Evolutionary conservation across 2,113 vertebrate species (phyloP).

Genomic region (Chionomys nivalis): DNA sequence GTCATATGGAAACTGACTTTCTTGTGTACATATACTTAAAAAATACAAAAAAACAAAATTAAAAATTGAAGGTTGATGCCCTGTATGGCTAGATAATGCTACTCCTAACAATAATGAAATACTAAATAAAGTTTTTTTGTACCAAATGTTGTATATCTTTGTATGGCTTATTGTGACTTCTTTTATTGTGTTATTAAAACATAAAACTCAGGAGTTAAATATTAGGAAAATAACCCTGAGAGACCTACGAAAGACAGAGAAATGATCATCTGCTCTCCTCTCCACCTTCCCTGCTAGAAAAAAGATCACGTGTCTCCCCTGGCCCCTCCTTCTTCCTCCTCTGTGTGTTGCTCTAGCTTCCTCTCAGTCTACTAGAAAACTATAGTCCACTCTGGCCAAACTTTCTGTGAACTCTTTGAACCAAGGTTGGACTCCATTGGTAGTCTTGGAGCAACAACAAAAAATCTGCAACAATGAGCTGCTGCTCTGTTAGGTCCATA

Average conservation of each 20-base stretch:
- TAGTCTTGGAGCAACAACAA: not conserved
- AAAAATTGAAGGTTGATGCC: not conserved
- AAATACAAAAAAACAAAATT: not conserved
- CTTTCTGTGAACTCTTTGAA: not conserved
- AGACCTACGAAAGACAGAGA: not conserved
- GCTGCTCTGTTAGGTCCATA: not conserved
- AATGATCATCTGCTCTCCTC: not conserved
- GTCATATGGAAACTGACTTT: not conserved
- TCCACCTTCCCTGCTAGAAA: not conserved
- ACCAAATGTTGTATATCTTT: not conserved
- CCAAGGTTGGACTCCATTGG: not conserved
- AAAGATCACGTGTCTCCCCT: accelerated
- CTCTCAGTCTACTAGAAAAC: not conserved
- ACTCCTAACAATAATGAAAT: not conserved
- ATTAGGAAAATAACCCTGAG: not conserved
- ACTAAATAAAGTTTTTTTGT: not conserved
- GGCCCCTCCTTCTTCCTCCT: not conserved
- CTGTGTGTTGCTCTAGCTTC: not conserved
- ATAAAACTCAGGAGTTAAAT: too few species aligned
- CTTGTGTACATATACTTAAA: not conserved
- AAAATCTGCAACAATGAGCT: not conserved
- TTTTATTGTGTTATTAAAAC: not conserved
- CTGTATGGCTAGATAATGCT: not conserved
- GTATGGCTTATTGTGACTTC: not conserved
- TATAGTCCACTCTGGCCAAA: not conserved